These are phyloP conservation scores for Platycercus adscitus DNA, from an alignment of 2,113 vertebrate species.

Conservation along the genomic window DNA sequence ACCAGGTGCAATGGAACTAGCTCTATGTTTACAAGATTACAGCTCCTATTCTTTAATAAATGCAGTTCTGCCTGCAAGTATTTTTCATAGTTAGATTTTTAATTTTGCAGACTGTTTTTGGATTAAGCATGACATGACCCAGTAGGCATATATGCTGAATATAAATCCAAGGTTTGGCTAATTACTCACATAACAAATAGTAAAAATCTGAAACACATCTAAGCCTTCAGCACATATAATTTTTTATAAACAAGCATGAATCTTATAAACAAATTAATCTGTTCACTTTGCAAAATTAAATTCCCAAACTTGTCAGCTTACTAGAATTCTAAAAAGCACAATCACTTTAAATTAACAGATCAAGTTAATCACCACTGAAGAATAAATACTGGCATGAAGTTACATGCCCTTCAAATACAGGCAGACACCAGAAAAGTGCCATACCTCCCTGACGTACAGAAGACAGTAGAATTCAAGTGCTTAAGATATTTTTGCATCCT, in stretches of 20 bases:
- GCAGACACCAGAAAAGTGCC: not conserved
- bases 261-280: not conserved
- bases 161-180: not conserved
- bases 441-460: not conserved
- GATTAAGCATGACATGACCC: not conserved
- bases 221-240: not conserved
- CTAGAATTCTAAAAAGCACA: not conserved
- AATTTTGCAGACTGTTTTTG: not conserved
- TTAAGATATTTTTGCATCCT: not conserved
- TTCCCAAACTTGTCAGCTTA: not conserved
- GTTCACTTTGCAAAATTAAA: not conserved
- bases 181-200: not conserved
- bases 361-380: not conserved
- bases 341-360: not conserved
- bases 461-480: not conserved
- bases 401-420: not conserved
- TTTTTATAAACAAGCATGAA: not conserved
- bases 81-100: not conserved
- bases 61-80: not conserved
- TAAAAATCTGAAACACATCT: not conserved
- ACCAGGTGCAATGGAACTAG: not conserved
- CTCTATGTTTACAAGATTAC: not conserved
- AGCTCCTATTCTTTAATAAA: not conserved
- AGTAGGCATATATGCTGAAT: not conserved
- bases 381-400: not conserved